Evolutionary conservation across 2,113 vertebrate genomes (phyloP).

Genomic region (Ochotona curzoniae): DNA sequence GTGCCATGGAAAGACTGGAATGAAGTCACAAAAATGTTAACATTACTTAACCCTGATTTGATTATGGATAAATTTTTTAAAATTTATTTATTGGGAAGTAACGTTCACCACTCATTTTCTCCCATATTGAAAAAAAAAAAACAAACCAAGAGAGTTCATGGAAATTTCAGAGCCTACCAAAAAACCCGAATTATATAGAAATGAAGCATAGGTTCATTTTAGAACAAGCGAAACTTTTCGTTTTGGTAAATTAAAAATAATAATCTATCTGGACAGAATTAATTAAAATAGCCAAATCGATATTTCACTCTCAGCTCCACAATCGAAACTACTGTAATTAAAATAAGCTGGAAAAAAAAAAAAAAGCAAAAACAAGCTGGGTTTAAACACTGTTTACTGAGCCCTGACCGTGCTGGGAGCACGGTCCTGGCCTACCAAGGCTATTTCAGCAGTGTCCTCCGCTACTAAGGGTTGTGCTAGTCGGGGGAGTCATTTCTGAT

Average conservation of each 20-base stretch:
- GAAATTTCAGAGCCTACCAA: not conserved
- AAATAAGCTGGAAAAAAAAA: too few species aligned
- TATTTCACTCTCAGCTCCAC: not conserved
- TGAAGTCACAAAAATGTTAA: not conserved
- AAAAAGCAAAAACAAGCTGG: too few species aligned
- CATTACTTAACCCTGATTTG: not conserved
- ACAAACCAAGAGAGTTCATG: not conserved
- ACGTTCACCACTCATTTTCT: not conserved
- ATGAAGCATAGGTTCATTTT: too few species aligned
- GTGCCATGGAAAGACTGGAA: rapidly evolving
- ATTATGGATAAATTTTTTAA: not conserved
- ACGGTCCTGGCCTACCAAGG: not conserved
- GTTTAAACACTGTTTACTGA: too few species aligned
- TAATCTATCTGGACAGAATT: not conserved
- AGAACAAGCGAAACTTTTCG: not conserved
- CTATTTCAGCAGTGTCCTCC: not conserved
- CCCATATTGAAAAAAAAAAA: too few species aligned
- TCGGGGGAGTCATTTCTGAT: not conserved
- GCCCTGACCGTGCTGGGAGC: too few species aligned
- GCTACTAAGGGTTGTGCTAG: too few species aligned
- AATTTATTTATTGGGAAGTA: not conserved
- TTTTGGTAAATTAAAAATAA: not conserved
- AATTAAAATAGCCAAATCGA: not conserved
- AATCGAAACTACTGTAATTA: too few species aligned
- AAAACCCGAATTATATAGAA: not conserved